These are phyloP conservation scores for Harpalus rubripes DNA, from an alignment of 2,888 invertebrate species.

Conservation along the genomic window DNA sequence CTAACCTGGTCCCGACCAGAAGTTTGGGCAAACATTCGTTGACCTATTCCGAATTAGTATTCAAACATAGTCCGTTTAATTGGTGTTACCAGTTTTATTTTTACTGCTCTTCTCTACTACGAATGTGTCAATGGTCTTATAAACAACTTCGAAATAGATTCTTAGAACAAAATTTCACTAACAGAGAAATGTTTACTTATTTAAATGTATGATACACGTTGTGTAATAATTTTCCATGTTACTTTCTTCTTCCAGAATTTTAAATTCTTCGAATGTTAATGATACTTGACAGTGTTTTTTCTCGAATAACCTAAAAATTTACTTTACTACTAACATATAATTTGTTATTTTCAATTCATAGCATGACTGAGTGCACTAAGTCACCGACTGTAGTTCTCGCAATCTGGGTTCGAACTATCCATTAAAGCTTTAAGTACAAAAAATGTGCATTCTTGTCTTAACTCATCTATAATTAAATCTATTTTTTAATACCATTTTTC, in stretches of 20 bases:
- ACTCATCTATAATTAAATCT: too few species aligned
- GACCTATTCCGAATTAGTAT: slow-evolving; percentile 52
- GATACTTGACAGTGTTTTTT: neutral
- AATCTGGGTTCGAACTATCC: too few species aligned
- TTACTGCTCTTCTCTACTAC: slow-evolving; percentile 22
- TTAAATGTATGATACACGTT: slow-evolving; percentile 1
- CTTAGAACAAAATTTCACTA: slow-evolving; percentile 35
- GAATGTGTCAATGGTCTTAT: slow-evolving; percentile 49
- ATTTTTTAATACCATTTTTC: too few species aligned
- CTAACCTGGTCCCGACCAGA: slow-evolving; percentile 15
- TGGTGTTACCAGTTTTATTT: slow-evolving; percentile 40
- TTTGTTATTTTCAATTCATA: too few species aligned
- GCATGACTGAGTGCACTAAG: too few species aligned
- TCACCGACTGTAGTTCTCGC: too few species aligned
- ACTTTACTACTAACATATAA: too few species aligned
- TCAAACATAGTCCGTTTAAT: slow-evolving; percentile 28
- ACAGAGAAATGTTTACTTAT: slow-evolving; percentile 3
- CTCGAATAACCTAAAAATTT: neutral
- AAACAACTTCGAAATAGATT: slow-evolving; percentile 51
- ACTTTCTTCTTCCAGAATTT: slow-evolving; percentile 25
- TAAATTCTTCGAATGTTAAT: neutral
- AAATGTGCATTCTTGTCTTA: too few species aligned
- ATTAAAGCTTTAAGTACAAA: too few species aligned
- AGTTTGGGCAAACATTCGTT: slow-evolving; percentile 45
- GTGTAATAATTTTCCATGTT: neutral